Conservation (phyloP, 2,113 vertebrate species). For the Accipiter virgatus region DNA sequence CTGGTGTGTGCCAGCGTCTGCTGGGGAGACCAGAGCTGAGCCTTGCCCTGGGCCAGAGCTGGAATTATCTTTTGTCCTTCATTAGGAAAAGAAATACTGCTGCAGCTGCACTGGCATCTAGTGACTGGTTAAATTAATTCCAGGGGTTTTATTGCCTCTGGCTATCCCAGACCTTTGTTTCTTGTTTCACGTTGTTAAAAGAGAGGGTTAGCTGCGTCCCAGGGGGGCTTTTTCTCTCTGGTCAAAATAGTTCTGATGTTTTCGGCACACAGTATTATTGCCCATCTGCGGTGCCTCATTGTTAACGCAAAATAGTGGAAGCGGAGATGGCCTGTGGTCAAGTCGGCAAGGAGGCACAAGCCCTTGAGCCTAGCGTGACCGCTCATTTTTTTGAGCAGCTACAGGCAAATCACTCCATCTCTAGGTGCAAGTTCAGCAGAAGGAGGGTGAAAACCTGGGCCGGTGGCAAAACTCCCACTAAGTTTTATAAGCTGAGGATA, state of each 20-base stretch:
- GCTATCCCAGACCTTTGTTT: conserved; percentile 57
- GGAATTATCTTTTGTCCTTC: conserved; percentile 22
- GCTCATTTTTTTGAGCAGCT: accelerated
- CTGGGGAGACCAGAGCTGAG: neutral
- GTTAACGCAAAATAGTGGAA: neutral
- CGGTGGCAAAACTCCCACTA: neutral
- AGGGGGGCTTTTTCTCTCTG: conserved; percentile 39
- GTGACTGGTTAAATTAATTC: conserved; percentile 67
- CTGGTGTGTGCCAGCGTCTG: neutral
- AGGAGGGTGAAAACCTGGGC: neutral
- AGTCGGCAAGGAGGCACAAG: neutral
- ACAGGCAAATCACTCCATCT: neutral
- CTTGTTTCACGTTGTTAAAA: conserved; percentile 51
- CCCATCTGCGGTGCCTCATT: conserved; percentile 44
- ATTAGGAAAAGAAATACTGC: conserved; percentile 47
- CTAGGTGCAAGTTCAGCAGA: conserved; percentile 46
- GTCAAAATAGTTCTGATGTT: conserved; percentile 42
- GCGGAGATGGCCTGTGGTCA: neutral
- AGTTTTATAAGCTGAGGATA: conserved; percentile 15
- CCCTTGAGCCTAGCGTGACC: neutral
- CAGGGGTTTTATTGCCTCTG: conserved; percentile 63
- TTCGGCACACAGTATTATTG: neutral
- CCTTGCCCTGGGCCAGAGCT: neutral
- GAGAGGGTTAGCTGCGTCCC: conserved; percentile 21
- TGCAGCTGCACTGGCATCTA: conserved; percentile 69